Evolutionary conservation across 1,140 invertebrate genomes (phyloP).

Genomic region (Paraescarpia echinospica): DNA sequence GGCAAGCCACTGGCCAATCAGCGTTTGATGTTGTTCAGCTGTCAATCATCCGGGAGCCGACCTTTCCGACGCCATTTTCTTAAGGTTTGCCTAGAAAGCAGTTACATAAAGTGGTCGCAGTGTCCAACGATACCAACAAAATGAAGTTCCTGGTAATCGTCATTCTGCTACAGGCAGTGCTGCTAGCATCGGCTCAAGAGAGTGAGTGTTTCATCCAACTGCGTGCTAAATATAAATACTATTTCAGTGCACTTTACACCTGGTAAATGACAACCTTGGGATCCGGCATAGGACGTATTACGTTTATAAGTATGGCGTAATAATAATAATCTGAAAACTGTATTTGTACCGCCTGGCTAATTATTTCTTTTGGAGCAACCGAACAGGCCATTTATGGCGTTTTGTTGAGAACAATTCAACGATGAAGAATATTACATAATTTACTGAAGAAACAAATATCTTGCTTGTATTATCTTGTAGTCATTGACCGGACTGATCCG

Average conservation of each 20-base stretch:
- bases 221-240: not conserved
- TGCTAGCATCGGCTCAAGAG: not conserved
- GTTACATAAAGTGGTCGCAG: not conserved
- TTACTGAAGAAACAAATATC: too few species aligned
- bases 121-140: not conserved
- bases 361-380: not conserved
- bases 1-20: not conserved
- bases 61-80: not conserved
- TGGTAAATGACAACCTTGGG: not conserved
- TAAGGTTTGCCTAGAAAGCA: not conserved
- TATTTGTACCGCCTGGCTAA: not conserved
- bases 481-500: too few species aligned
- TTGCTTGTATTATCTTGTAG: too few species aligned
- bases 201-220: not conserved
- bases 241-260: not conserved
- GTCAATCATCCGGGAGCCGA: not conserved
- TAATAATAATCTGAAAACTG: too few species aligned
- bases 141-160: not conserved
- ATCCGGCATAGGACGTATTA: not conserved
- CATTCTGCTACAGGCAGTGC: not conserved
- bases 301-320: too few species aligned
- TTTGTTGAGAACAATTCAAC: not conserved
- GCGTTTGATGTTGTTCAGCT: not conserved
- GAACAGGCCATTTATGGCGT: not conserved
- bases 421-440: not conserved